Base-by-base conservation (phyloP, 1,140 invertebrate species). In the Brachionus asplanchnoidis region DNA sequence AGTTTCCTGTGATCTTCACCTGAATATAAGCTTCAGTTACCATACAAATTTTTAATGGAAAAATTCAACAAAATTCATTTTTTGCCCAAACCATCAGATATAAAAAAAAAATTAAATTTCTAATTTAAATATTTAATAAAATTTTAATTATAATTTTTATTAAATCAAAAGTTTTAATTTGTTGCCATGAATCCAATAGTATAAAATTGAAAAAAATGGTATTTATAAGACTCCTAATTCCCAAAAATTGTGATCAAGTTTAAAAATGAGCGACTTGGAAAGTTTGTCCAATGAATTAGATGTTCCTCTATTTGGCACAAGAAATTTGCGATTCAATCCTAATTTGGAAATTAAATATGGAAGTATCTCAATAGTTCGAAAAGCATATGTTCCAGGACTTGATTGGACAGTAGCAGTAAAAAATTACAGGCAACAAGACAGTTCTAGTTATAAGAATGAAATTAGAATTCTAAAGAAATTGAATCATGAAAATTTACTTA, bases 401-500 rank as follows among this genome's bases (percentile, higher is more conserved):
- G n/a, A 2, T 32, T 50, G 8, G 12, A 44, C 42, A 46, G 44
- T 77, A 0, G 73, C 73, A 11, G 73, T 77, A 5, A 77, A 77
- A 50, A 77, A 11, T 12, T 77, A 77, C 12, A 77, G 53, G 46
- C 8, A 36, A 8, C 26, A 50, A 50, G 50, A 46, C 26, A 77
- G 20, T 11, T 44, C 42, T 2, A 77, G 26, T 23, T 77, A 50
- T 28, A 77, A 50, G 7, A 77, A 80, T 20, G 78, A 94, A 93
- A 94, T 95, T 60, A 95, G 95, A 9, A 95, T 97, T 17, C 90
- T 97, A 28, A 92, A 95, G 8, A 94, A 94, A 77, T 90, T 97
- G 68, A 92, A 94, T 86, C 95, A 97, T 90, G 93, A 93, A 6
- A 96, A 97, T 90, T 95, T 97, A 50, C 90, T 97, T 50, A 92